These are phyloP conservation scores for Apodemia mormo DNA, from an alignment of 2,888 invertebrate genomes.

Conservation along the genomic window DNA sequence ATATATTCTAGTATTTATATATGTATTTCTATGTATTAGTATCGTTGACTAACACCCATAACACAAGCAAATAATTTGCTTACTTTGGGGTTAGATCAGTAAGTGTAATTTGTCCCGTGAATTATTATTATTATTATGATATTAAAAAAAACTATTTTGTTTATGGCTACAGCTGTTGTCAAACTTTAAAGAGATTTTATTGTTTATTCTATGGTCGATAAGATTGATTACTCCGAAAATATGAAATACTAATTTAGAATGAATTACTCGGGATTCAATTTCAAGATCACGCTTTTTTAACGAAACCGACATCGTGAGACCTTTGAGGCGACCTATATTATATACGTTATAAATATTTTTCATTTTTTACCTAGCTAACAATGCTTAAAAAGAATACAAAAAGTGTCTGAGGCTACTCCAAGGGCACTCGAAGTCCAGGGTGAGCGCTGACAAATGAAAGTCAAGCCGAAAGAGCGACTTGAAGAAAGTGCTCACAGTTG, in stretches of 20 bases:
- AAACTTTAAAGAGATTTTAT: no score
- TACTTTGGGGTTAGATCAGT: no score
- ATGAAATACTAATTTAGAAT: not conserved
- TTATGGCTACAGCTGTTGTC: no score
- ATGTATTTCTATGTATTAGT: no score
- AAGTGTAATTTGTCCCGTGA: no score
- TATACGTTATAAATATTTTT: not conserved
- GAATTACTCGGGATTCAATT: not conserved
- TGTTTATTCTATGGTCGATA: no score
- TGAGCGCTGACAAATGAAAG: slow-evolving; percentile 55
- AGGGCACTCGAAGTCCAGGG: slow-evolving; percentile 31
- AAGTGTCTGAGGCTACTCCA: not conserved
- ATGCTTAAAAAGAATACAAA: not conserved
- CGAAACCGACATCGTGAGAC: not conserved
- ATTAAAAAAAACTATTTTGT: no score
- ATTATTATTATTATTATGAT: no score
- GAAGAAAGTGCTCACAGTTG: slow-evolving; percentile 28
- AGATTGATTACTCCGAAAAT: no score
- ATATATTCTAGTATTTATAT: no score
- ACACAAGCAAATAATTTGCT: no score
- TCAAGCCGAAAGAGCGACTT: slow-evolving; percentile 29
- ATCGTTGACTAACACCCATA: no score
- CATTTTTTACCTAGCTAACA: not conserved
- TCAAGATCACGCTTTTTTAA: not conserved
- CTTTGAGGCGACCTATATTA: not conserved